Conservation (phyloP, 2,888 invertebrate species). For the Lasioglossum leucozonium region DNA sequence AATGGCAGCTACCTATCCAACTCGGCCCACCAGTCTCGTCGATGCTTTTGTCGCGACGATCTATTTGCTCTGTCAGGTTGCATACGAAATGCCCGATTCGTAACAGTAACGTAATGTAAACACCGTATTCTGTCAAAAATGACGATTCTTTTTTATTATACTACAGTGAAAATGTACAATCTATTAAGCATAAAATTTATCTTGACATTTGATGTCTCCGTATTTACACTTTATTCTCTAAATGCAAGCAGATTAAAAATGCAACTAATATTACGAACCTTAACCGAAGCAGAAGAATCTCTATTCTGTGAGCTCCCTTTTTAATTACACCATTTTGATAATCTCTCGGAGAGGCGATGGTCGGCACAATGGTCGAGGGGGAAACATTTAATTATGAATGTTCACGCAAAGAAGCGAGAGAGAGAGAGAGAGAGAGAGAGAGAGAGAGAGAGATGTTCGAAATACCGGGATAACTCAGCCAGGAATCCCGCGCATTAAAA, state of each 20-base stretch:
- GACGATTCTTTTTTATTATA: too few species aligned
- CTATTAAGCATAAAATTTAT: too few species aligned
- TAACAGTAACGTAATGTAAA: too few species aligned
- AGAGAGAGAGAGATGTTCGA: too few species aligned
- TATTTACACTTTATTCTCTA: too few species aligned
- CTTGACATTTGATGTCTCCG: too few species aligned
- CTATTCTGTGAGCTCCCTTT: not conserved
- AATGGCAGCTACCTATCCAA: not conserved
- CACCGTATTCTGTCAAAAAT: too few species aligned
- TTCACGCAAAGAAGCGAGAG: conserved; percentile 1
- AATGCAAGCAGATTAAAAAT: too few species aligned
- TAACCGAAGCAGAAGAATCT: not conserved
- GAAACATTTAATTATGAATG: conserved; percentile 3
- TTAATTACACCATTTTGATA: not conserved
- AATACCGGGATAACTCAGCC: not conserved
- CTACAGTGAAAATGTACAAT: too few species aligned
- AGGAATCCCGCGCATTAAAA: conserved; percentile 12
- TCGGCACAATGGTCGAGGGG: not conserved
- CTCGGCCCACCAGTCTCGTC: not conserved
- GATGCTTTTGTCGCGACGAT: not conserved
- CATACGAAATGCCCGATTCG: too few species aligned
- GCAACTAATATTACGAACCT: too few species aligned
- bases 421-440: too few species aligned
- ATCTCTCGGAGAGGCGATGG: not conserved
- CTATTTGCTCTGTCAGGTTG: not conserved